Percentiles rank a stretch among this genome's conserved stretches.
phyloP scores from a whole-genome alignment of 2,888 invertebrate genomes.

The Cordilura impudica region DNA sequence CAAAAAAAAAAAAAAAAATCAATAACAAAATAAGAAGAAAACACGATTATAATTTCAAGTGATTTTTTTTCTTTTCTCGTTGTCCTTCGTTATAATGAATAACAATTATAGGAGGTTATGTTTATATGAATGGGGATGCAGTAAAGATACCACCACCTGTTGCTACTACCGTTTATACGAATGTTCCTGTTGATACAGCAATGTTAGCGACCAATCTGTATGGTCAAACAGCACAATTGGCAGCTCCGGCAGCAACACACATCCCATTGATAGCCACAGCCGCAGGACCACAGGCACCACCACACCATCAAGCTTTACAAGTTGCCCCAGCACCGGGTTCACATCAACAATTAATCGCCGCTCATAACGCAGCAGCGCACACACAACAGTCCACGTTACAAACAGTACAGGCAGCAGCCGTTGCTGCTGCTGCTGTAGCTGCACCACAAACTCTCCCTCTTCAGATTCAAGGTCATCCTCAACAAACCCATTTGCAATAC shows the following conservation, averaged over 20 bases:
- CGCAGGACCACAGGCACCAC: constrained; percentile 68
- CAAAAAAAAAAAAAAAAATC: not conserved
- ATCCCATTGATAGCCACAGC: constrained; percentile 75
- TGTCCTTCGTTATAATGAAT: constrained; percentile 20
- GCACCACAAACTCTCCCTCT: constrained; percentile 59
- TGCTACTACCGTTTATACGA: constrained; percentile 83
- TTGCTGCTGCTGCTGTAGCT: constrained; percentile 59
- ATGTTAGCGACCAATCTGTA: constrained; percentile 78
- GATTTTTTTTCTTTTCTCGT: not conserved
- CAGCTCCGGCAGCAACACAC: constrained; percentile 73
- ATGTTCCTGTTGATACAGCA: constrained; percentile 83
- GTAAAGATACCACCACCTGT: constrained; percentile 83
- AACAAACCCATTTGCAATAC: constrained; percentile 58
- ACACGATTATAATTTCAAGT: not conserved
- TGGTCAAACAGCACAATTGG: constrained; percentile 74
- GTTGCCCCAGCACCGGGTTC: constrained; percentile 66
- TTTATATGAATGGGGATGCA: constrained; percentile 91
- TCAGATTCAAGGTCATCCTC: constrained; percentile 60
- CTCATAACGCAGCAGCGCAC: constrained; percentile 62
- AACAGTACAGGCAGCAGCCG: constrained; percentile 66
- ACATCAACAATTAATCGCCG: constrained; percentile 65
- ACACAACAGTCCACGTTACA: constrained; percentile 67
- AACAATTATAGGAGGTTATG: constrained; percentile 80
- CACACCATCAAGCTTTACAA: constrained; percentile 68
- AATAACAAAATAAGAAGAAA: not conserved